Percentiles rank a stretch among this genome's conserved stretches.
Conservation (phyloP, 2,888 invertebrate genomes). For the Hedya salicella region DNA sequence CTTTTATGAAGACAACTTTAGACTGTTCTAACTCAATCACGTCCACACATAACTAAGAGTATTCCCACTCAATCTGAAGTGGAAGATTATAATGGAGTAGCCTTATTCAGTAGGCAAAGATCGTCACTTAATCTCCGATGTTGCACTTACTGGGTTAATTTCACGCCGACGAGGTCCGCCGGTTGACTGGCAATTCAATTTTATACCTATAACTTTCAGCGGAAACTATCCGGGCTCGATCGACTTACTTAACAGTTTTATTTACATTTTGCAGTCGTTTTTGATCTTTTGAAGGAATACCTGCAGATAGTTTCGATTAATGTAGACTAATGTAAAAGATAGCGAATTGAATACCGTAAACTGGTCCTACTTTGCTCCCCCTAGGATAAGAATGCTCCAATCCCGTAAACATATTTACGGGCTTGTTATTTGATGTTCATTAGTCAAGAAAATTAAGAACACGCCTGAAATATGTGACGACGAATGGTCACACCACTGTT, state of each 20-base stretch:
- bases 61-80: slow-evolving; percentile 3
- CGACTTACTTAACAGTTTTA: slow-evolving; percentile 32
- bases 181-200: slow-evolving; percentile 31
- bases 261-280: slow-evolving; percentile 25
- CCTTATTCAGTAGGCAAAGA: slow-evolving; percentile 44
- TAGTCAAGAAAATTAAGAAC: too few relatives aligned
- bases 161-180: slow-evolving; percentile 57
- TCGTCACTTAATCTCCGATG: slow-evolving; percentile 71
- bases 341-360: too few relatives aligned
- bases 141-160: slow-evolving; percentile 71
- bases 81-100: slow-evolving; percentile 17
- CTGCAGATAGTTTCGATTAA: background rate
- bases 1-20: background rate
- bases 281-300: slow-evolving; percentile 11
- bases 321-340: too few relatives aligned
- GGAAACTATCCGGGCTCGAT: slow-evolving; percentile 23
- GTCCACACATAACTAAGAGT: background rate
- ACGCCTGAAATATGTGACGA: too few relatives aligned
- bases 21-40: background rate
- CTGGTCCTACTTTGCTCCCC: too few relatives aligned
- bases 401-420: too few relatives aligned
- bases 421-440: too few relatives aligned
- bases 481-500: too few relatives aligned
- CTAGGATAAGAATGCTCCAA: too few relatives aligned
- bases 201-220: slow-evolving; percentile 33